These are phyloP conservation scores for Dyspetes luteomarginatus DNA, from an alignment of 2,888 invertebrate genomes.

Conservation along the genomic window DNA sequence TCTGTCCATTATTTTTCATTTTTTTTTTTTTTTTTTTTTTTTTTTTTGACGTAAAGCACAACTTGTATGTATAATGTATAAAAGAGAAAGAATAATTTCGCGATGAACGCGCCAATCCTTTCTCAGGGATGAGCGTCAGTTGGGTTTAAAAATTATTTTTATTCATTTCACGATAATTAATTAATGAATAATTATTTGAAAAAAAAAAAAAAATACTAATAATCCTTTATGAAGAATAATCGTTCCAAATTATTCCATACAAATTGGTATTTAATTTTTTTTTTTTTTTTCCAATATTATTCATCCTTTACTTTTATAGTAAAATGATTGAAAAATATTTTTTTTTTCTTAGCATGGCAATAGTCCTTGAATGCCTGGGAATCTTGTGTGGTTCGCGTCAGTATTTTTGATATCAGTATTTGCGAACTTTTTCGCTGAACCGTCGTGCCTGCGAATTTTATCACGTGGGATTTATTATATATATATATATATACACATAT, in stretches of 20 bases:
- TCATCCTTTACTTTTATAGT: not conserved
- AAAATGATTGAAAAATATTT: not conserved
- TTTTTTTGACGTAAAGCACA: conserved; percentile 24
- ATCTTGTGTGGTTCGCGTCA: conserved; percentile 70
- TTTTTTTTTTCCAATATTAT: not conserved
- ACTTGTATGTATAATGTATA: conserved; percentile 63
- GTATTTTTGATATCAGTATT: conserved; percentile 83
- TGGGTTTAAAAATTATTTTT: not conserved
- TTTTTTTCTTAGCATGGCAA: not conserved
- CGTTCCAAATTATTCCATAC: too few species aligned
- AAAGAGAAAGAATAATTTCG: conserved; percentile 66
- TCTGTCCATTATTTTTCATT: conserved; percentile 31
- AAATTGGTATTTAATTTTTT: not conserved
- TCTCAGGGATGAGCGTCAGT: conserved; percentile 4
- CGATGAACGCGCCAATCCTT: conserved; percentile 59
- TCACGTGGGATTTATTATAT: conserved; percentile 69
- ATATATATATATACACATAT: not conserved
- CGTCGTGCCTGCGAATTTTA: conserved; percentile 72
- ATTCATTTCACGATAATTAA: not conserved
- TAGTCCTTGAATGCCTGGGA: conserved; percentile 17
- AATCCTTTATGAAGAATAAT: not conserved
- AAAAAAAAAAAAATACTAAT: not conserved
- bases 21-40: conserved; percentile 33
- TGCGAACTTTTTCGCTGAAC: conserved; percentile 71
- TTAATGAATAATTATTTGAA: not conserved